Evolutionary conservation across 2,113 vertebrate genomes (phyloP).

Genomic region (Elephantulus edwardii): DNA sequence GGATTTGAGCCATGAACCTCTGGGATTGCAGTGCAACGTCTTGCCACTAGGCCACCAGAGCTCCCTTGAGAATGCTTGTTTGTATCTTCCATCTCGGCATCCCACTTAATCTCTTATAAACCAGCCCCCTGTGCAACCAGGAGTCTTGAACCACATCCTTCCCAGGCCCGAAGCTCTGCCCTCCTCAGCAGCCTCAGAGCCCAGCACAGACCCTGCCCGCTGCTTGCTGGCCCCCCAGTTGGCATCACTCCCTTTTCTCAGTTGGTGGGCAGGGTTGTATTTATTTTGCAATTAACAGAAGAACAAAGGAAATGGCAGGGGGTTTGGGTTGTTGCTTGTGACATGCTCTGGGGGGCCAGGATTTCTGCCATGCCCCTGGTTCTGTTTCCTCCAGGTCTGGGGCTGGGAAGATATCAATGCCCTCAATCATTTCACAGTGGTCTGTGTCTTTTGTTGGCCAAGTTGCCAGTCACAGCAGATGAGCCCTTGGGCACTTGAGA

Average conservation of each 20-base stretch:
- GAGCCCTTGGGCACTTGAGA: background rate
- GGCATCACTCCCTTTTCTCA: slow-evolving; percentile 40
- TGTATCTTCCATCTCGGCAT: background rate
- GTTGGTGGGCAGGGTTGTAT: slow-evolving; percentile 42
- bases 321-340: background rate
- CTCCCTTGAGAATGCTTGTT: too few relatives aligned
- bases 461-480: background rate
- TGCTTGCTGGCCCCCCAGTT: slow-evolving; percentile 25
- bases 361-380: slow-evolving; percentile 9
- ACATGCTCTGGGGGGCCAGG: slow-evolving; percentile 28
- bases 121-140: background rate
- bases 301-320: slow-evolving; percentile 65
- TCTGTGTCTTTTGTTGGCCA: background rate
- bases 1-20: too few relatives aligned
- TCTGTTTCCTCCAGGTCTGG: background rate
- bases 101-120: accelerated
- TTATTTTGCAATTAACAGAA: slow-evolving; percentile 69
- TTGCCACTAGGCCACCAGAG: too few relatives aligned
- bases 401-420: background rate
- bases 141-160: background rate
- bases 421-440: background rate
- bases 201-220: slow-evolving; percentile 2
- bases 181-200: background rate
- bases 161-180: accelerated
- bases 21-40: too few relatives aligned